Evolutionary conservation across 1,140 invertebrate genomes (phyloP).

Genomic region (Hyles euphorbiae): DNA sequence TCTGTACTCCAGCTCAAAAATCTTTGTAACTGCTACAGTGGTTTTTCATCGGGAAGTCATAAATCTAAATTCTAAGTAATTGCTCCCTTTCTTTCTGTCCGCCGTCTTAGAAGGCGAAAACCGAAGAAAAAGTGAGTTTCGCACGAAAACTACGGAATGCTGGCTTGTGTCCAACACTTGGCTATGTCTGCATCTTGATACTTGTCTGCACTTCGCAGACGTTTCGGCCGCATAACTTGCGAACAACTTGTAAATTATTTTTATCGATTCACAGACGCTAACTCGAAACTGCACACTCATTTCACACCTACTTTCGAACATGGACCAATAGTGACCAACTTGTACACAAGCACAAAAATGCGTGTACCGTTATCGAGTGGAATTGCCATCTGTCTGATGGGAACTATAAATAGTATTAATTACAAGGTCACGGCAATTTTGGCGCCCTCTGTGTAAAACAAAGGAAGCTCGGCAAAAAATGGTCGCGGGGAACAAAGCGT

Average conservation of each 20-base stretch:
- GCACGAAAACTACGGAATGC: constrained; percentile 39
- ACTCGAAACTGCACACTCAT: too few relatives aligned
- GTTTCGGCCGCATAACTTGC: constrained; percentile 13
- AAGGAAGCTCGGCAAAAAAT: too few relatives aligned
- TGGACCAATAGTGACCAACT: too few relatives aligned
- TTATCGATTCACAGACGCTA: not conserved
- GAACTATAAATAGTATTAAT: too few relatives aligned
- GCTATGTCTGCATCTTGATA: constrained; percentile 25
- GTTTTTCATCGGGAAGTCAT: constrained; percentile 41
- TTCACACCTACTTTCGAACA: too few relatives aligned
- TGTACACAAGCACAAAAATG: too few relatives aligned
- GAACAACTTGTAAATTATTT: constrained; percentile 14
- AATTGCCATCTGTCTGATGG: too few relatives aligned
- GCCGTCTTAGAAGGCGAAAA: constrained; percentile 36
- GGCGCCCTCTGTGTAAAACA: too few relatives aligned
- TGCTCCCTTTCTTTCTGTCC: constrained; percentile 48
- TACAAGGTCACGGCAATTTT: too few relatives aligned
- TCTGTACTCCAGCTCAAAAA: not conserved
- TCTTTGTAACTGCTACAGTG: constrained; percentile 5
- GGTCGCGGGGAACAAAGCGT: too few relatives aligned
- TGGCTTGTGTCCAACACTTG: constrained; percentile 48
- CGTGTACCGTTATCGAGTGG: too few relatives aligned
- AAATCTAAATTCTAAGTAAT: constrained; percentile 66
- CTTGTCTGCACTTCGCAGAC: constrained; percentile 21
- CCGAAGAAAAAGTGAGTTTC: constrained; percentile 52